Conservation (phyloP, 2,888 invertebrate species). For the Busseola fusca region DNA sequence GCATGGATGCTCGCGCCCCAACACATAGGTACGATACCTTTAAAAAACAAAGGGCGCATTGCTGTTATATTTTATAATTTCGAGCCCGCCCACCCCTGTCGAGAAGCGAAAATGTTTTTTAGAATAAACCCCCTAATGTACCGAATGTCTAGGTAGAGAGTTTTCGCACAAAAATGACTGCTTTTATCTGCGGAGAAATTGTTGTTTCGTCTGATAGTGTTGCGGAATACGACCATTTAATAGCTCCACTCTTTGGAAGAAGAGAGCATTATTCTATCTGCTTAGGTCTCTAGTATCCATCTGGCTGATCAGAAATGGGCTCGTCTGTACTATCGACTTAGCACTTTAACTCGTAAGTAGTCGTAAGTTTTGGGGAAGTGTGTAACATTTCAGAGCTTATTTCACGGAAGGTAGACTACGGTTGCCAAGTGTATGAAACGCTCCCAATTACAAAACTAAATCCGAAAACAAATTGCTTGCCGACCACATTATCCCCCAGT, state of each 20-base stretch:
- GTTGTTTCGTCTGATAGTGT: slow-evolving; percentile 74
- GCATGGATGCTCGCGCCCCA: slow-evolving; percentile 82
- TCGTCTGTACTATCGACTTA: slow-evolving; percentile 16
- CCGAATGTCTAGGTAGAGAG: slow-evolving; percentile 78
- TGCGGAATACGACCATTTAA: slow-evolving; percentile 68
- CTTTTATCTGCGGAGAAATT: slow-evolving; percentile 77
- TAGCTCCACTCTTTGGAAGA: slow-evolving; percentile 49
- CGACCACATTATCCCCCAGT: slow-evolving; percentile 67
- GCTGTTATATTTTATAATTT: slow-evolving; percentile 85
- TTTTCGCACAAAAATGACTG: slow-evolving; percentile 76
- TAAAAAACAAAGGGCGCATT: slow-evolving; percentile 85
- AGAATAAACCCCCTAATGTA: slow-evolving; percentile 82
- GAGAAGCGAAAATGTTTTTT: slow-evolving; percentile 76
- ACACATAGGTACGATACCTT: slow-evolving; percentile 76
- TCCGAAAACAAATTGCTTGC: slow-evolving; percentile 70
- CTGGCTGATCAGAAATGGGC: slow-evolving; percentile 29
- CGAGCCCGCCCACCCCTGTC: slow-evolving; percentile 69
- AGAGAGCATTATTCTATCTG: slow-evolving; percentile 35
- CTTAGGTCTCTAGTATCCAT: slow-evolving; percentile 28
- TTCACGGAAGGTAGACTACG: slow-evolving; percentile 30
- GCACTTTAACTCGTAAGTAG: slow-evolving; percentile 30
- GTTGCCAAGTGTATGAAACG: slow-evolving; percentile 50
- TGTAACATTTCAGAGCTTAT: slow-evolving; percentile 25
- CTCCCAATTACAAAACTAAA: slow-evolving; percentile 68
- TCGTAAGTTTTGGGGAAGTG: slow-evolving; percentile 17